These are phyloP conservation scores for Masnerella sp. DNA, from an alignment of 2,888 invertebrate species.

Conservation along the genomic window DNA sequence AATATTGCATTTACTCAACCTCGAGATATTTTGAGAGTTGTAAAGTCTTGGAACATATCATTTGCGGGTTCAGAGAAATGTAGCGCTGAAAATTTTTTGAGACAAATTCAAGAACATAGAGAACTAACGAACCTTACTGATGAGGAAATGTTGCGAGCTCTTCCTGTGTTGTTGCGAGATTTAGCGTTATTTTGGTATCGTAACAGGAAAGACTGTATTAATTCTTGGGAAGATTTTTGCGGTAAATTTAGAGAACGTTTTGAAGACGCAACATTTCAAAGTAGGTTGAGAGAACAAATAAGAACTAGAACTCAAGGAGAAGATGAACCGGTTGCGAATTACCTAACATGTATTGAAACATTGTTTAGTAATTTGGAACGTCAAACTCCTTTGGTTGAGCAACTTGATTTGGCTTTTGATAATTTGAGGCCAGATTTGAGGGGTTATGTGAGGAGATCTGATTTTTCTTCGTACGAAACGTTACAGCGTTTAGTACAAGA, in stretches of 20 bases:
- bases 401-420: conserved; percentile 35
- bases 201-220: not conserved
- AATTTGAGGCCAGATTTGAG: conserved; percentile 1
- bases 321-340: conserved; percentile 10
- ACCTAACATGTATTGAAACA: conserved; percentile 9
- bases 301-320: conserved; percentile 13
- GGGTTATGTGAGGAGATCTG: not conserved
- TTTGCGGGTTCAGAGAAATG: conserved; percentile 3
- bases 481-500: not conserved
- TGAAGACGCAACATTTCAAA: conserved; percentile 9
- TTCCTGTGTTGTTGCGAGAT: conserved; percentile 10
- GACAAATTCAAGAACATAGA: conserved; percentile 16
- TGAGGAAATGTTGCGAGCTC: conserved; percentile 10
- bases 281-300: conserved; percentile 16
- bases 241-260: conserved; percentile 3
- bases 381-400: not conserved
- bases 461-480: not conserved
- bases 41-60: conserved; percentile 13
- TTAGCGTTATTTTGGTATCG: conserved; percentile 30
- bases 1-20: not conserved
- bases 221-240: conserved; percentile 19
- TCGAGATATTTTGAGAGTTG: not conserved
- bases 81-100: conserved; percentile 32
- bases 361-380: conserved; percentile 17
- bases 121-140: not conserved